Evolutionary conservation across 2,888 invertebrate species (phyloP).

Genomic region (Leptinotarsa peninsularis): DNA sequence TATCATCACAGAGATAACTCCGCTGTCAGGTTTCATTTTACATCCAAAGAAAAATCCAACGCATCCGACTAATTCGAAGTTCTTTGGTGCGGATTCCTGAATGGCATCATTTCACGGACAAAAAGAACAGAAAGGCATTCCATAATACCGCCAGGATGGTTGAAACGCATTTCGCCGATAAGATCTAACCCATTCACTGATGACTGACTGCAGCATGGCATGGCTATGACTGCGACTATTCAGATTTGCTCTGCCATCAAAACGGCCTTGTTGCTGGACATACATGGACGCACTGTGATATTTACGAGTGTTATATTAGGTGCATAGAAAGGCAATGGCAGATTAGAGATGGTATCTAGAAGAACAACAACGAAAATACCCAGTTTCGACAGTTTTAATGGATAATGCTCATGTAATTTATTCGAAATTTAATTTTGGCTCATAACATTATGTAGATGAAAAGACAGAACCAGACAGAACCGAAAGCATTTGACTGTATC

Average conservation of each 20-base stretch:
- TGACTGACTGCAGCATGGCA: conserved; percentile 51
- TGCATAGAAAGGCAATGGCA: background rate
- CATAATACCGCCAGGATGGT: conserved; percentile 48
- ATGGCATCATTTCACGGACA: conserved; percentile 39
- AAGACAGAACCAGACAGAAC: no score
- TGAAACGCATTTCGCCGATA: conserved; percentile 53
- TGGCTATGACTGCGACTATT: conserved; percentile 53
- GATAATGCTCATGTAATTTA: no score
- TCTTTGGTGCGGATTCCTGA: conserved; percentile 23
- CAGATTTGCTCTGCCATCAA: conserved; percentile 44
- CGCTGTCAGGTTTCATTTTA: background rate
- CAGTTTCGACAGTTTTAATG: no score
- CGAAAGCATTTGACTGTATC: no score
- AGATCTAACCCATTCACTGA: conserved; percentile 55
- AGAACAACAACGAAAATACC: no score
- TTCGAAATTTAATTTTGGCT: no score
- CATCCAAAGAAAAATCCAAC: conserved; percentile 9
- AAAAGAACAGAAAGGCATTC: conserved; percentile 30
- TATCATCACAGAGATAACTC: no score
- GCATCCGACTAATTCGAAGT: conserved; percentile 4
- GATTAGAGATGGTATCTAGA: background rate
- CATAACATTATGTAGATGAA: no score
- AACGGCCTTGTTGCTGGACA: conserved; percentile 46
- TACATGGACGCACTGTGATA: conserved; percentile 11
- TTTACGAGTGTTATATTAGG: background rate